Percentiles rank a stretch among this genome's conserved stretches.
Conservation (phyloP, 2,797 vertebrate genomes). For the Diglossa cyanea region DNA sequence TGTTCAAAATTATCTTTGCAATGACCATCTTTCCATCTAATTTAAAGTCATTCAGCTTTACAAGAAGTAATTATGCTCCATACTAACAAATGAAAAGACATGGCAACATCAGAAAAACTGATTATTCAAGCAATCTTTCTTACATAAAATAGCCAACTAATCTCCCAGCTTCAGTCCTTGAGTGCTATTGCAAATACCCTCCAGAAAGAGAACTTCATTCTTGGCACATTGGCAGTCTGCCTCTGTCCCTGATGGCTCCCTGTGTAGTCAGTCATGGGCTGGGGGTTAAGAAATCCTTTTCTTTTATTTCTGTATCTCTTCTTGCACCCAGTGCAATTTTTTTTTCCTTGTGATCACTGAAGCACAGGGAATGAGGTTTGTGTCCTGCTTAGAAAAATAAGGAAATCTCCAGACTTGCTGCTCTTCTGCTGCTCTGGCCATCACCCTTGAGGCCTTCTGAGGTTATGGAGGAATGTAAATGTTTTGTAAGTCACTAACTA, state of each 20-base stretch:
- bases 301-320: not conserved
- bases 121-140: slow-evolving; percentile 36
- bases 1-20: slow-evolving; percentile 3
- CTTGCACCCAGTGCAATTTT: not conserved
- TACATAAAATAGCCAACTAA: slow-evolving; percentile 12
- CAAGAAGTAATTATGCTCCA: slow-evolving; percentile 34
- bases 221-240: not conserved
- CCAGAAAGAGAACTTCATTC: not conserved
- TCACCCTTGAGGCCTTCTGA: not conserved
- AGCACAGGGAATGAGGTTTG: not conserved
- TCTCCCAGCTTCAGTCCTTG: not conserved
- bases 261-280: not conserved
- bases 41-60: slow-evolving; percentile 51
- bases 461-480: not conserved
- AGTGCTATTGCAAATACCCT: not conserved
- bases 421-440: not conserved
- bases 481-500: not conserved
- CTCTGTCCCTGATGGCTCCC: not conserved
- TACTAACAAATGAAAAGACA: slow-evolving; percentile 34
- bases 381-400: not conserved
- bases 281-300: not conserved
- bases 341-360: not conserved
- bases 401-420: not conserved
- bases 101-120: slow-evolving; percentile 45
- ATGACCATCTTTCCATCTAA: slow-evolving; percentile 38